phyloP scores from a whole-genome alignment of 2,113 vertebrate genomes.

The Gambusia holbrooki region DNA sequence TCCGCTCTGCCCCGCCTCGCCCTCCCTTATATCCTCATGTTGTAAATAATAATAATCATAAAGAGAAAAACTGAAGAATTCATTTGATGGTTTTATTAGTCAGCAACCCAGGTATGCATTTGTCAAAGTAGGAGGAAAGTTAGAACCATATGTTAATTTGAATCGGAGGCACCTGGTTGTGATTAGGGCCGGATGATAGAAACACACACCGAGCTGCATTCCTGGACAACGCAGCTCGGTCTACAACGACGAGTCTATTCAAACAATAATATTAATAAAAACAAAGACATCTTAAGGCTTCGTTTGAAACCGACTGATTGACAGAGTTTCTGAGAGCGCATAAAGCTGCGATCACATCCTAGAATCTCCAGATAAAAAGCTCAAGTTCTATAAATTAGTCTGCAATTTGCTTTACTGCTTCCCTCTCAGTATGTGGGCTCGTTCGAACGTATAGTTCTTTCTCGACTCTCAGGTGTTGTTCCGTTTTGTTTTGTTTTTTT shows the following conservation, averaged over 20 bases:
- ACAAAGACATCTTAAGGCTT: slow-evolving; percentile 46
- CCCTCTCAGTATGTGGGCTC: slow-evolving; percentile 50
- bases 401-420: slow-evolving; percentile 63
- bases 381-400: slow-evolving; percentile 61
- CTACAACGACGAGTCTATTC: slow-evolving; percentile 49
- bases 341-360: slow-evolving; percentile 36
- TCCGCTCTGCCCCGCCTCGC: slow-evolving; percentile 54
- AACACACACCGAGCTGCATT: slow-evolving; percentile 25
- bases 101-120: slow-evolving; percentile 78
- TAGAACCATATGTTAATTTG: slow-evolving; percentile 85
- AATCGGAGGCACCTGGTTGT: slow-evolving; percentile 78
- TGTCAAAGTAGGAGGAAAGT: slow-evolving; percentile 76
- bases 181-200: slow-evolving; percentile 79
- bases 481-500: neutral
- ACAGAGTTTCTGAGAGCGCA: slow-evolving; percentile 26
- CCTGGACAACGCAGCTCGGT: slow-evolving; percentile 32
- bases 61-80: slow-evolving; percentile 46
- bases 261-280: slow-evolving; percentile 25
- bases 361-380: slow-evolving; percentile 36
- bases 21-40: slow-evolving; percentile 56
- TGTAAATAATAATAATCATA: slow-evolving; percentile 63
- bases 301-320: slow-evolving; percentile 45
- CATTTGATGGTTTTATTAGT: slow-evolving; percentile 73
- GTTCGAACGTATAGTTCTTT: slow-evolving; percentile 23
- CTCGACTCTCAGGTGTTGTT: slow-evolving; percentile 13